Evolutionary conservation across 2,797 vertebrate genomes (phyloP).

Genomic region (Muraenolepis orangiensis): DNA sequence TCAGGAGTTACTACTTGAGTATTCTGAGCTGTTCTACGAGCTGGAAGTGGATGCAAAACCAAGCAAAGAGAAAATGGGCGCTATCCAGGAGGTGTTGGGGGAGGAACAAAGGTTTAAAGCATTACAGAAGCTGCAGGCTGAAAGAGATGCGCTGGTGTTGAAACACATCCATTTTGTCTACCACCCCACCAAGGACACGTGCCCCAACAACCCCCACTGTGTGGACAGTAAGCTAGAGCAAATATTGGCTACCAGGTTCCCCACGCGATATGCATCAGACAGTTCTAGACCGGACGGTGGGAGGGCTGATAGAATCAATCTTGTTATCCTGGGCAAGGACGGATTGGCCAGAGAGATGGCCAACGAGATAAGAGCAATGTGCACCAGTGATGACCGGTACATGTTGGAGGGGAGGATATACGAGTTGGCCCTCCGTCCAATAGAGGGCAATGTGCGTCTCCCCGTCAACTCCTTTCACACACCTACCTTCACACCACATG

Average conservation of each 20-base stretch:
- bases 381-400: constrained; percentile 91
- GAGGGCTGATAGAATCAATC: constrained; percentile 86
- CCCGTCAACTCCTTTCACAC: constrained; percentile 97
- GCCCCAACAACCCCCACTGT: constrained; percentile 86
- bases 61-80: constrained; percentile 99
- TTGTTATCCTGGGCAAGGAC: constrained; percentile 96
- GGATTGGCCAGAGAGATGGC: constrained; percentile 92
- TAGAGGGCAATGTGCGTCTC: constrained; percentile 95
- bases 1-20: constrained; percentile 94
- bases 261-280: constrained; percentile 79
- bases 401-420: constrained; percentile 92
- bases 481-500: constrained; percentile 91
- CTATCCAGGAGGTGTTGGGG: constrained; percentile 92
- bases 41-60: constrained; percentile 96
- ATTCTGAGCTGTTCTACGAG: constrained; percentile 97
- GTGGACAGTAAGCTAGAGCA: constrained; percentile 91
- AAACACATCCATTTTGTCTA: constrained; percentile 99
- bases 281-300: constrained; percentile 73
- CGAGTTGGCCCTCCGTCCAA: constrained; percentile 88
- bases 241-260: constrained; percentile 78
- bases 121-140: constrained; percentile 92
- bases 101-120: constrained; percentile 96
- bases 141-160: constrained; percentile 91
- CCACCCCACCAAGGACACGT: constrained; percentile 95
- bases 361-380: constrained; percentile 94